Percentiles rank a stretch among this genome's conserved stretches.
Evolutionary conservation across 2,113 vertebrate species (phyloP).

Genomic region (Lontra canadensis): DNA sequence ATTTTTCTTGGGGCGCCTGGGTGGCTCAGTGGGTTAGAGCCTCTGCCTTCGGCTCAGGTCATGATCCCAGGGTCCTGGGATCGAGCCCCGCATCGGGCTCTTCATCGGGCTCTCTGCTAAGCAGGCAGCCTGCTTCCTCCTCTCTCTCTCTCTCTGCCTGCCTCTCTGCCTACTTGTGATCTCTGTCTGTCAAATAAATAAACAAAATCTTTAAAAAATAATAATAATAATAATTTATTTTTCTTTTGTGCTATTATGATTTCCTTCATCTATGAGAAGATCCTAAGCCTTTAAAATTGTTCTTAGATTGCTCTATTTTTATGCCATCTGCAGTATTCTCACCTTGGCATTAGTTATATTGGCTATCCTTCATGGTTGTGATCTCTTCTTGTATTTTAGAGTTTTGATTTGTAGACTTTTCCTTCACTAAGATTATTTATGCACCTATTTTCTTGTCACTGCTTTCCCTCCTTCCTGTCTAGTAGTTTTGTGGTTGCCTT

Average conservation of each 20-base stretch:
- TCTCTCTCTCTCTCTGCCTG: too few species aligned
- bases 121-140: too few species aligned
- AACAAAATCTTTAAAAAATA: too few species aligned
- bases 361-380: background rate
- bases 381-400: background rate
- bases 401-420: background rate
- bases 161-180: too few species aligned
- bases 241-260: background rate
- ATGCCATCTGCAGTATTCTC: slow-evolving; percentile 11
- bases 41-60: too few species aligned
- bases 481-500: background rate
- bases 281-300: background rate
- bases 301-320: background rate
- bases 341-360: background rate
- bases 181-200: too few species aligned
- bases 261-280: background rate
- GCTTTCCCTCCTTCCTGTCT: background rate
- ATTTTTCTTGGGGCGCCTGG: too few species aligned
- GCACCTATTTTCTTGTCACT: background rate
- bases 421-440: background rate
- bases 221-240: background rate
- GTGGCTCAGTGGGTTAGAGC: too few species aligned
- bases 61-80: too few species aligned
- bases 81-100: too few species aligned
- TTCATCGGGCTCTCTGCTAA: too few species aligned